Evolutionary conservation across 2,113 vertebrate species (phyloP).

Genomic region (Cariama cristata): DNA sequence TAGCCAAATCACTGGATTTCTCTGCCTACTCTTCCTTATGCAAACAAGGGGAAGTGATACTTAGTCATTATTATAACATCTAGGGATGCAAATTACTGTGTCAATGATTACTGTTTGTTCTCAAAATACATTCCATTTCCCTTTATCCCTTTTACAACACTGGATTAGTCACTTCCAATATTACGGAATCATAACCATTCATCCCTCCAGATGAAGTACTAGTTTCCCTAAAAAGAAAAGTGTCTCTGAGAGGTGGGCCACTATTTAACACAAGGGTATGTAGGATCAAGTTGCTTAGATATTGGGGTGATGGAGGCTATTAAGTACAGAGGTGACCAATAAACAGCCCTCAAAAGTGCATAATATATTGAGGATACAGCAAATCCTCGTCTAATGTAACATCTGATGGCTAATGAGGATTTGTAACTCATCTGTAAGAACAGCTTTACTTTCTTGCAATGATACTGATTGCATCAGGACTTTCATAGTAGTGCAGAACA

Average conservation of each 20-base stretch:
- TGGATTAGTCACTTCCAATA: constrained; percentile 68
- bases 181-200: constrained; percentile 57
- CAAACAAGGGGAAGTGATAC: constrained; percentile 65
- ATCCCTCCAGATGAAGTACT: constrained; percentile 34
- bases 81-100: constrained; percentile 67
- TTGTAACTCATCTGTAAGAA: constrained; percentile 50
- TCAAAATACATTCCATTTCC: constrained; percentile 65
- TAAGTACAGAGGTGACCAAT: constrained; percentile 10
- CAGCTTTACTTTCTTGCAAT: constrained; percentile 60
- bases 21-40: constrained; percentile 54
- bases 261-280: neutral
- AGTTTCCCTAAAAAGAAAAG: neutral
- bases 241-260: neutral
- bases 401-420: constrained; percentile 55
- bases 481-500: constrained; percentile 50
- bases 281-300: neutral
- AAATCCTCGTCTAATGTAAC: constrained; percentile 23
- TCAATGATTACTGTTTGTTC: constrained; percentile 72
- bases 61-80: constrained; percentile 71
- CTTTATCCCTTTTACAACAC: constrained; percentile 62
- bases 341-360: neutral
- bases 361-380: neutral
- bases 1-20: constrained; percentile 38
- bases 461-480: constrained; percentile 59
- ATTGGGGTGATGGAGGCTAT: neutral